Percentiles rank a stretch among this genome's conserved stretches.
Evolutionary conservation across 1,140 invertebrate species (phyloP).

Genomic region (Drosophila orena): DNA sequence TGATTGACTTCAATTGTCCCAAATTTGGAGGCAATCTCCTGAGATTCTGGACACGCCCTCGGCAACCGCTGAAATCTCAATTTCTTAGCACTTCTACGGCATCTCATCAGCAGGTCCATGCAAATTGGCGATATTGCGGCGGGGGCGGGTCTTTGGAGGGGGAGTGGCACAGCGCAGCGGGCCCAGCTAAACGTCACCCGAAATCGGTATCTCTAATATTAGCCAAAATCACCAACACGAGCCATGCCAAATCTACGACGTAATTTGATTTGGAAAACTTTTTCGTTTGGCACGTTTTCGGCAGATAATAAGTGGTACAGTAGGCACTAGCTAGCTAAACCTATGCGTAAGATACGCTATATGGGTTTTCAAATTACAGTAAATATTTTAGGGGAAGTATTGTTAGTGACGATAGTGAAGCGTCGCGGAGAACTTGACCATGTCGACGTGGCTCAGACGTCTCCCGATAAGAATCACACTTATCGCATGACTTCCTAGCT

Average conservation of each 20-base stretch:
- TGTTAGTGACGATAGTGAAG: not conserved
- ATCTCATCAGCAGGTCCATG: slow-evolving; percentile 35
- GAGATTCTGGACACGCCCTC: slow-evolving; percentile 25
- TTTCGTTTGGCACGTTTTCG: slow-evolving; percentile 40
- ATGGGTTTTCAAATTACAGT: not conserved
- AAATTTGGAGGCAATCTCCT: slow-evolving; percentile 5
- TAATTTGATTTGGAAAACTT: slow-evolving; percentile 51
- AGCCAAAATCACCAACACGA: slow-evolving; percentile 37
- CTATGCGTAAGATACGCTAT: not conserved
- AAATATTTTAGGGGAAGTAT: not conserved
- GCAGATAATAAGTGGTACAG: slow-evolving; percentile 41
- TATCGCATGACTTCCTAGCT: slow-evolving; percentile 21
- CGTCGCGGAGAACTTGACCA: slow-evolving; percentile 3
- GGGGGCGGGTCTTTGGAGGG: not conserved
- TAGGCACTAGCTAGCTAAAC: not conserved
- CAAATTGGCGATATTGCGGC: slow-evolving; percentile 28
- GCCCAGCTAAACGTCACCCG: slow-evolving; percentile 9
- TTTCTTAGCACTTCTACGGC: slow-evolving; percentile 37
- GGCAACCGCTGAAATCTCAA: slow-evolving; percentile 9
- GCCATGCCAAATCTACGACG: slow-evolving; percentile 30
- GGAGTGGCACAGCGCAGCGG: not conserved
- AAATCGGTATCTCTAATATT: slow-evolving; percentile 43
- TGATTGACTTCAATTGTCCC: slow-evolving; percentile 17
- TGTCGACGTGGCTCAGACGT: slow-evolving; percentile 15
- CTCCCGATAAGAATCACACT: slow-evolving; percentile 34